These are phyloP conservation scores for Acheta domesticus DNA, from an alignment of 2,888 invertebrate genomes.

Conservation along the genomic window DNA sequence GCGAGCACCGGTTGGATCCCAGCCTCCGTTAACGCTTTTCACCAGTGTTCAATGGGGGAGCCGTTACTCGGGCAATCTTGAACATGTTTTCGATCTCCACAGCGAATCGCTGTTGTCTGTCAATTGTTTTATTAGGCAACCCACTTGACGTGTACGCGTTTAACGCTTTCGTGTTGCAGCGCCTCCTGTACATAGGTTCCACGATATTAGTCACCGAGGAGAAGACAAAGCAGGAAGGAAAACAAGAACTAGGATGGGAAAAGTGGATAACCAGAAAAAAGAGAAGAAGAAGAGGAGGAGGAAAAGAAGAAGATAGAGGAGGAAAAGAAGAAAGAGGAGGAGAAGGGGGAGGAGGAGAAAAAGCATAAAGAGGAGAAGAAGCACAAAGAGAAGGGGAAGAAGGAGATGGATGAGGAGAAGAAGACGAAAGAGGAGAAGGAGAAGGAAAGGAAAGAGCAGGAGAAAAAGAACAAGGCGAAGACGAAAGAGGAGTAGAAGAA, in stretches of 20 bases:
- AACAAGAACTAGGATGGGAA: not conserved
- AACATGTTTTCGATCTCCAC: too few relatives aligned
- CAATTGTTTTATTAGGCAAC: too few relatives aligned
- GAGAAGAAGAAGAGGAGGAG: not conserved
- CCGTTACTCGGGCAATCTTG: too few relatives aligned
- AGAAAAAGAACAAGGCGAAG: too few relatives aligned
- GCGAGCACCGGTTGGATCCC: too few relatives aligned
- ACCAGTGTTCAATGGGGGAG: too few relatives aligned
- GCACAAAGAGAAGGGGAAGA: not conserved
- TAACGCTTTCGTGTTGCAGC: too few relatives aligned
- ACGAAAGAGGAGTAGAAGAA: not conserved
- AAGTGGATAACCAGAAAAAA: not conserved
- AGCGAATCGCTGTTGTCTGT: too few relatives aligned
- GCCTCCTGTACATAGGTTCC: too few relatives aligned
- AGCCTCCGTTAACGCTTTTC: too few relatives aligned
- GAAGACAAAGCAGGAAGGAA: conserved; percentile 3
- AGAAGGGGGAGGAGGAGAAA: conserved; percentile 1
- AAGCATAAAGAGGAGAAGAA: not conserved
- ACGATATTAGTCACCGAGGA: not conserved
- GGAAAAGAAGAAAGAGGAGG: not conserved
- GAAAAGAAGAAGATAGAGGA: not conserved
- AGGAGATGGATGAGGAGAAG: not conserved
- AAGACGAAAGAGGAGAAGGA: not conserved
- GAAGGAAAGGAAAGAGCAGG: too few relatives aligned
- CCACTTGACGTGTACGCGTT: too few relatives aligned